Evolutionary conservation across 2,797 vertebrate species (phyloP), one percentile per base, ranked within the genome.

Genomic region (Dendrocincla tyrannina): DNA sequence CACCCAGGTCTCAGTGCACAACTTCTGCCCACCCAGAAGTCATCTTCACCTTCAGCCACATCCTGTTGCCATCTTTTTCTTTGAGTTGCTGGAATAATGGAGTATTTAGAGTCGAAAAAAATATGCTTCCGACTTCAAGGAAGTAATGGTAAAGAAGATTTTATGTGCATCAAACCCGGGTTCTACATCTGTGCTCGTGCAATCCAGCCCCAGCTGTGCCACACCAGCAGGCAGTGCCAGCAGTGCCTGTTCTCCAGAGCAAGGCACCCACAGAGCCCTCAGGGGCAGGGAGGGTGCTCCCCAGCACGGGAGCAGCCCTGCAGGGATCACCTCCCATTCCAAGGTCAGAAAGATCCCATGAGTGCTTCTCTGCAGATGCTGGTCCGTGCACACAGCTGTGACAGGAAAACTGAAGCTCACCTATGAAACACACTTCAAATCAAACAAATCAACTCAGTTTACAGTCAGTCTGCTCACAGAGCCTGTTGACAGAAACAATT

Each of bases 121-220:
- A 88, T 49, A 92, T 73, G 93, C 87, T 95, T 94, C 95, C n/a
- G 6, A 92, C 42, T 80, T 92, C 60, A 66, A 82, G 75, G 24
- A 58, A 95, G 93, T 89, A 92, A 91, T 8, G 53, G 72, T 50
- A 62, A 56, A 69, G 95, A 89, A 94, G 92, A 95, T 96, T 95
- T 96, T 95, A 95, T 96, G 95, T 94, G 95, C 95, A 23, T 95
- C 77, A 95, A 47, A 9, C 7, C 50, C 75, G 4, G 0, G 9
- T 22, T 20, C 74, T 42, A 11, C 0, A 0, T 13, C 87, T 60
- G 64, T 4, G 2, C 53, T 22, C 18, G 23, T 11, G 33, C 5
- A 35, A 27, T 11, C 59, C 85, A 30, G 35, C 56, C 82, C 35
- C 85, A 76, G 69, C 53, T 67, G 39, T 46, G 74, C 53, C 60